These are phyloP conservation scores for Xenentodon cancila DNA, from an alignment of 2,797 vertebrate genomes.

Conservation along the genomic window DNA sequence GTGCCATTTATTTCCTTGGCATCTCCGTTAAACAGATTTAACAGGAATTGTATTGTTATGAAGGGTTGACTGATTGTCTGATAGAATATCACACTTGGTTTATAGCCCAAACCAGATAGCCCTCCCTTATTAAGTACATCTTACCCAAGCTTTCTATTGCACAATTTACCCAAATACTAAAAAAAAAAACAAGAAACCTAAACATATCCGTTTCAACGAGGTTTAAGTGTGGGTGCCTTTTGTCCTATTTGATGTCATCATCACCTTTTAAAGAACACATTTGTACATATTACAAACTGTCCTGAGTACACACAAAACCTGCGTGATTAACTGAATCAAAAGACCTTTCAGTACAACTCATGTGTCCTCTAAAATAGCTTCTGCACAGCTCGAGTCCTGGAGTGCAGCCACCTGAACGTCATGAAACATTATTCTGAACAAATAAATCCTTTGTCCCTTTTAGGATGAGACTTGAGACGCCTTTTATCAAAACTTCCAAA, in stretches of 20 bases:
- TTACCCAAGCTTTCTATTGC: background rate
- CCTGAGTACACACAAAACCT: constrained; percentile 1
- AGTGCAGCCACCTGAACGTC: background rate
- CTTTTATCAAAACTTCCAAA: constrained; percentile 25
- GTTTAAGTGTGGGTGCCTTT: no score
- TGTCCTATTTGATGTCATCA: no score
- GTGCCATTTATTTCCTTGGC: constrained; percentile 7
- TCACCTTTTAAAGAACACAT: no score
- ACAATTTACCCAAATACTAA: no score
- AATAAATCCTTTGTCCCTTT: background rate
- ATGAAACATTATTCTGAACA: background rate
- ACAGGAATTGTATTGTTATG: constrained; percentile 18
- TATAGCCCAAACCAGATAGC: constrained; percentile 6
- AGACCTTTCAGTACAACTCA: constrained; percentile 9
- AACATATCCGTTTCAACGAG: no score
- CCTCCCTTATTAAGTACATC: background rate
- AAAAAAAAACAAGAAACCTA: no score
- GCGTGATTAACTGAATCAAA: constrained; percentile 30
- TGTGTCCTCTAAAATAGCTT: background rate
- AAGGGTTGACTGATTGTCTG: constrained; percentile 29
- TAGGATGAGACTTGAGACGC: background rate
- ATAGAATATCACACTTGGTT: constrained; percentile 8
- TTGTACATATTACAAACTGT: no score
- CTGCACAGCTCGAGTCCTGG: constrained; percentile 1
- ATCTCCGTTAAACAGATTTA: constrained; percentile 24